Conservation (phyloP, 2,797 vertebrate genomes). For the Cheirogaleus major region DNA sequence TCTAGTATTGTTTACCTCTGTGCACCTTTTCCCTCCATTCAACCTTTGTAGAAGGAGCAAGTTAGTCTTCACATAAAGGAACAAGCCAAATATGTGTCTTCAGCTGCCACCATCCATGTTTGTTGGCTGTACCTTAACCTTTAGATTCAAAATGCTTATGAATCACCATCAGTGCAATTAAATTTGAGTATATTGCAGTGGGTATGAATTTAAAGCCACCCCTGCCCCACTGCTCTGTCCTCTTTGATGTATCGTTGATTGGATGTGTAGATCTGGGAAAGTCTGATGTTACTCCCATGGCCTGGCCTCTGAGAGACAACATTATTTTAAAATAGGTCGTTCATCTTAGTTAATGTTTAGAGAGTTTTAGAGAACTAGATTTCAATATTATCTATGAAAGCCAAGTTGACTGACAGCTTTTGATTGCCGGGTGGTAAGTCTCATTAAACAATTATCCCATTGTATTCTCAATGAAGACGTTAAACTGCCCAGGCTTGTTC, state of each 20-base stretch:
- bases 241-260: not conserved
- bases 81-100: not conserved
- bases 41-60: not conserved
- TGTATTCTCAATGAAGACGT: constrained; percentile 4
- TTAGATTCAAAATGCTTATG: not conserved
- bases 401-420: constrained; percentile 24
- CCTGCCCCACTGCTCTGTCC: accelerated
- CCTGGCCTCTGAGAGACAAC: not conserved
- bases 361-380: constrained; percentile 38
- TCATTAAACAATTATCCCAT: constrained; percentile 19
- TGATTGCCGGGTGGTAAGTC: not conserved
- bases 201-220: not conserved
- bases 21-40: not conserved
- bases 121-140: not conserved
- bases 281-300: not conserved
- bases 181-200: not conserved
- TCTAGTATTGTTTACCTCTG: not conserved
- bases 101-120: not conserved
- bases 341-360: constrained; percentile 48
- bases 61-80: not conserved
- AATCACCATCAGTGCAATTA: not conserved
- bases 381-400: constrained; percentile 44
- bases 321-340: not conserved
- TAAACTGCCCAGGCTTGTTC: constrained; percentile 2
- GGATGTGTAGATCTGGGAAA: not conserved